Percentiles rank a stretch among this genome's conserved stretches.
Evolutionary conservation across 2,113 vertebrate species (phyloP).

Genomic region (Tapirus terrestris): DNA sequence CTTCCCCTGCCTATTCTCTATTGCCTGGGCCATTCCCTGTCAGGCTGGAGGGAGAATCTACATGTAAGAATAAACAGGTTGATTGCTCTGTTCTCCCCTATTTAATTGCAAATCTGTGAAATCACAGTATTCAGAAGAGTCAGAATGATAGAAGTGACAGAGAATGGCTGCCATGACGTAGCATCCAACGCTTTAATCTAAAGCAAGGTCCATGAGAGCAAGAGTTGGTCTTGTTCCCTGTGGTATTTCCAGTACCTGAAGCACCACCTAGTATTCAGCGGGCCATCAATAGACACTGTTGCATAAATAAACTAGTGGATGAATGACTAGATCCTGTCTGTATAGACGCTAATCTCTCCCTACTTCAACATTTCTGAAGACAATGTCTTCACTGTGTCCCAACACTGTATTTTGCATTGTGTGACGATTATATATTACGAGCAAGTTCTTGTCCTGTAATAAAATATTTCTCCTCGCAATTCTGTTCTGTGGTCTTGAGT

Average conservation of each 20-base stretch:
- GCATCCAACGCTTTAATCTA: neutral
- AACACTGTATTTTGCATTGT: neutral
- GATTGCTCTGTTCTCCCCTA: neutral
- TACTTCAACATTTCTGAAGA: neutral
- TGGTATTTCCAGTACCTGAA: no score
- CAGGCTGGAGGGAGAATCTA: neutral
- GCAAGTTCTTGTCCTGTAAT: neutral
- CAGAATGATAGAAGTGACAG: neutral
- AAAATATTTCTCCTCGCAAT: neutral
- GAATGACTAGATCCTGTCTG: neutral
- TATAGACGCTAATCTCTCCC: neutral
- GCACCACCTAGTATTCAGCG: neutral
- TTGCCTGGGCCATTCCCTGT: neutral
- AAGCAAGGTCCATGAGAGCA: no score
- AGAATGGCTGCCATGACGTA: neutral
- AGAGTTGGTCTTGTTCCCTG: neutral
- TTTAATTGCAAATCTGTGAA: neutral
- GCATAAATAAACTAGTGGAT: neutral
- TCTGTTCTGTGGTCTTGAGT: neutral
- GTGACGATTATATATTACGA: slow-evolving; percentile 35
- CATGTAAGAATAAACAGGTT: neutral
- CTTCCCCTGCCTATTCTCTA: neutral
- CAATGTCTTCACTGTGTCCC: neutral
- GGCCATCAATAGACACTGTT: neutral
- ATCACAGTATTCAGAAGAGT: neutral